phyloP scores from a whole-genome alignment of 2,888 invertebrate genomes.

The Ellobium chinense region DNA sequence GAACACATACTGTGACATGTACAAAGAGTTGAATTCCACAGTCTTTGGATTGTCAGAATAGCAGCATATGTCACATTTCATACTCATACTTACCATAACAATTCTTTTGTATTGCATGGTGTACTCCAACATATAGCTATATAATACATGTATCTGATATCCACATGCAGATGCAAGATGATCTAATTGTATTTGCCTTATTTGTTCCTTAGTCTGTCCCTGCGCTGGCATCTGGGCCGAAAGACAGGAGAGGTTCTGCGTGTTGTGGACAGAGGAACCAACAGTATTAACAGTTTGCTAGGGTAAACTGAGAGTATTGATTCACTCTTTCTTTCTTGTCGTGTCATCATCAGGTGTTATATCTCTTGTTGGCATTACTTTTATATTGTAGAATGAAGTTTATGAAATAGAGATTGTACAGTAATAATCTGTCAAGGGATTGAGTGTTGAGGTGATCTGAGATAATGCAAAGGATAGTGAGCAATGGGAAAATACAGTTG shows the following conservation, averaged over 20 bases:
- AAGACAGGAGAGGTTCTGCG: conserved; percentile 98
- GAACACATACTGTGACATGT: no score
- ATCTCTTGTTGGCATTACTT: no score
- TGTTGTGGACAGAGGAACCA: conserved; percentile 98
- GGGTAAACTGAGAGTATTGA: conserved; percentile 85
- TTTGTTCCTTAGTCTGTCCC: conserved; percentile 83
- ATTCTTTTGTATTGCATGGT: neutral
- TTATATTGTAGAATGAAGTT: no score
- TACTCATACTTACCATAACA: no score
- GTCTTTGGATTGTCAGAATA: neutral
- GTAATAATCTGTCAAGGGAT: no score
- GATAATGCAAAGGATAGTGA: no score
- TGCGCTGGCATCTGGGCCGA: conserved; percentile 95
- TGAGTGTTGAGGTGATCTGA: no score
- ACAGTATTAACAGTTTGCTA: conserved; percentile 95
- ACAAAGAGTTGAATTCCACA: neutral
- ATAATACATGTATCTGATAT: neutral
- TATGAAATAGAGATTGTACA: no score
- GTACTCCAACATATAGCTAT: neutral
- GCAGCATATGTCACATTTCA: neutral
- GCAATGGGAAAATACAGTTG: no score
- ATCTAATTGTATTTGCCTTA: neutral
- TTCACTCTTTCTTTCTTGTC: no score
- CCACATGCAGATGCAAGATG: no score
- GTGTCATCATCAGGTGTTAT: no score